Evolutionary conservation across 2,797 vertebrate genomes (phyloP), one percentile per base, ranked within the genome.

Genomic region (Tapirus indicus): DNA sequence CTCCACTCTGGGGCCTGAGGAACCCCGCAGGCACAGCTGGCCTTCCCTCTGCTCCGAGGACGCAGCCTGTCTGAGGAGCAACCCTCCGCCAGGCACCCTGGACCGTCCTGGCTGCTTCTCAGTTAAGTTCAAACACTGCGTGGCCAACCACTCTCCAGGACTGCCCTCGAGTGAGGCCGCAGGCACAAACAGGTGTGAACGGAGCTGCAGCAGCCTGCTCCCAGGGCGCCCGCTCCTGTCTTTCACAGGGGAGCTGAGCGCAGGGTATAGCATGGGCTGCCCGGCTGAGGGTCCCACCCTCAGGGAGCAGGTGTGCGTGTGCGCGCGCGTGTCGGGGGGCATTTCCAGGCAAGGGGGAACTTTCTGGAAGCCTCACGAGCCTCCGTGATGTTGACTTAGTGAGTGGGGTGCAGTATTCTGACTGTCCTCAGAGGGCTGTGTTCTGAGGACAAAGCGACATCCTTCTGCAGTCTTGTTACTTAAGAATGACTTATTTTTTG

Each of bases 141-240:
- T 0, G 35, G 38, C 68, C 1, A 21, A 38, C 1, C 0, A 10
- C 68, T 12, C 21, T 2, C 10, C 29, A 35, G 49, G 74, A 23
- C 41, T 11, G 11, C 74, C 18, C 23, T 11, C 32, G 47, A 21
- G 75, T 13, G 6, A 13, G 11, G 13, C 16, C 49, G 16, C 5
- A 35, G 12, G 20, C 49, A 25, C 47, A 9, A 35, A 16, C 21
- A 21, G 21, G 38, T 2, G 17, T 25, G 4, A 25, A 18, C 7
- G 8, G 44, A 10, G 44, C 72, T 7, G 49, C 49, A 52, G 49
- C 49, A 52, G 14, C 49, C 49, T 52, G n/a, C 84, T 44, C 58
- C 16, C 90, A 16, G 23, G 89, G 54, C 20, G 17, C 32, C 66
- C 29, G 32, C 54, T 49, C n/a, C 18, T 10, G 38, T 78, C 68